phyloP scores from a whole-genome alignment of 2,797 vertebrate species.

The Phrynocephalus vlangalii region DNA sequence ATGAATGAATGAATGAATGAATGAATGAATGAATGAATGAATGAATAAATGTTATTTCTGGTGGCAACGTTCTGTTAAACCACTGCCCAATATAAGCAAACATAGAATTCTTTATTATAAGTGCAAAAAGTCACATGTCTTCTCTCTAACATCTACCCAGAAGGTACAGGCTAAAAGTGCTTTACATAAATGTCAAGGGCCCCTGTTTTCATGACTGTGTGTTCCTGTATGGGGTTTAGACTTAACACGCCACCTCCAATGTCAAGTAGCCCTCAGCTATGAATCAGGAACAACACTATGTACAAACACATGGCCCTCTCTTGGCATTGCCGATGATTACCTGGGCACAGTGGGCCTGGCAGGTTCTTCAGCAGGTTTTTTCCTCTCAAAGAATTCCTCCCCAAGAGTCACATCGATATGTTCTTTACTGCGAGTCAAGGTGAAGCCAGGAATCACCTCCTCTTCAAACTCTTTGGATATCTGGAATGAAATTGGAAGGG shows the following conservation, averaged over 20 bases:
- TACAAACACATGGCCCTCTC: not conserved
- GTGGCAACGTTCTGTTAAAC: too few species aligned
- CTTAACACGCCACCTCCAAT: not conserved
- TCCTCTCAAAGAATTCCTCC: slow-evolving; percentile 65
- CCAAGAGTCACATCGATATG: slow-evolving; percentile 66
- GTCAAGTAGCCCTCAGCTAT: not conserved
- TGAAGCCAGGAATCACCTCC: slow-evolving; percentile 69
- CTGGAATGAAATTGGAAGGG: slow-evolving; percentile 41
- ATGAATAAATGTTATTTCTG: too few species aligned
- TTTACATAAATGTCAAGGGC: not conserved
- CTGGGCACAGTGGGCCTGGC: slow-evolving; percentile 43
- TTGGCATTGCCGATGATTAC: slow-evolving; percentile 49
- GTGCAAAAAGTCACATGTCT: not conserved
- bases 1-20: too few species aligned
- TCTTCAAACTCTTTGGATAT: slow-evolving; percentile 51
- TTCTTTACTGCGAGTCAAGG: slow-evolving; percentile 58
- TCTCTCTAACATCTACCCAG: not conserved
- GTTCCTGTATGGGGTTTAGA: not conserved
- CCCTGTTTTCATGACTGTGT: not conserved
- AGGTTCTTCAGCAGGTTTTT: slow-evolving; percentile 14
- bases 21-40: too few species aligned
- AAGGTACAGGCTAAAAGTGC: not conserved
- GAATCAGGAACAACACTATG: not conserved
- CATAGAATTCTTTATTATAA: not conserved
- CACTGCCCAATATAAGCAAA: not conserved